These are phyloP conservation scores for Proterorhinus semilunaris DNA, from an alignment of 2,113 vertebrate genomes.

Conservation along the genomic window DNA sequence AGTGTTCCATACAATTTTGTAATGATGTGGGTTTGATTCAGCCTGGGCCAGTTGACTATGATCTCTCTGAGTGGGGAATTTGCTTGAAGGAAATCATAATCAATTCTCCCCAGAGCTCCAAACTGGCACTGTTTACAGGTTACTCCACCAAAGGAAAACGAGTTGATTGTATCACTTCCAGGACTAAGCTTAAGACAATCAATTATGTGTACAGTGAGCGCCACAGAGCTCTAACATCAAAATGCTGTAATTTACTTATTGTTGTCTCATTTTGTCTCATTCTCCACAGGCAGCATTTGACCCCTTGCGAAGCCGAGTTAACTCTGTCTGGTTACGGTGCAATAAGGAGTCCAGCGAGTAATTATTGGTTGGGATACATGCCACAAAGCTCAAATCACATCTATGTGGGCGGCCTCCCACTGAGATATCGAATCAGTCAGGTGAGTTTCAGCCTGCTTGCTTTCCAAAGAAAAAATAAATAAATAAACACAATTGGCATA, in stretches of 20 bases:
- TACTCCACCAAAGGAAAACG: too few species aligned
- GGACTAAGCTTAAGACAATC: background rate
- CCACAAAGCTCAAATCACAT: slow-evolving; percentile 67
- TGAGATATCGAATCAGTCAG: slow-evolving; percentile 60
- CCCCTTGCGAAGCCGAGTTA: slow-evolving; percentile 79
- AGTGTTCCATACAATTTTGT: too few species aligned
- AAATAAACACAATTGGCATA: slow-evolving; percentile 8
- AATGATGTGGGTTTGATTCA: too few species aligned
- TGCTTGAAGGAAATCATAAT: too few species aligned
- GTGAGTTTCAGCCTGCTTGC: slow-evolving; percentile 46
- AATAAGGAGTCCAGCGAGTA: slow-evolving; percentile 57
- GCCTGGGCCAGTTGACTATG: too few species aligned
- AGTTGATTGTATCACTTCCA: too few species aligned
- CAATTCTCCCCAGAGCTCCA: too few species aligned
- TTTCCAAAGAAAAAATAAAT: slow-evolving; percentile 8
- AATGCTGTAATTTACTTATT: background rate
- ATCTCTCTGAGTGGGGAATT: too few species aligned
- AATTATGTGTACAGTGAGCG: too few species aligned
- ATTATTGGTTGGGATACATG: slow-evolving; percentile 57
- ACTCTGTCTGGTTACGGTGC: slow-evolving; percentile 58
- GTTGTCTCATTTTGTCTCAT: background rate
- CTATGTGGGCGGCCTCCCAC: slow-evolving; percentile 80
- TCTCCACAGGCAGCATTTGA: slow-evolving; percentile 74
- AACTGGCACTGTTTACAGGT: too few species aligned
- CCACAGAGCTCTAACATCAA: background rate